Base-by-base conservation (phyloP, 1,140 invertebrate genomes). In the Drosophila fuyamai region DNA sequence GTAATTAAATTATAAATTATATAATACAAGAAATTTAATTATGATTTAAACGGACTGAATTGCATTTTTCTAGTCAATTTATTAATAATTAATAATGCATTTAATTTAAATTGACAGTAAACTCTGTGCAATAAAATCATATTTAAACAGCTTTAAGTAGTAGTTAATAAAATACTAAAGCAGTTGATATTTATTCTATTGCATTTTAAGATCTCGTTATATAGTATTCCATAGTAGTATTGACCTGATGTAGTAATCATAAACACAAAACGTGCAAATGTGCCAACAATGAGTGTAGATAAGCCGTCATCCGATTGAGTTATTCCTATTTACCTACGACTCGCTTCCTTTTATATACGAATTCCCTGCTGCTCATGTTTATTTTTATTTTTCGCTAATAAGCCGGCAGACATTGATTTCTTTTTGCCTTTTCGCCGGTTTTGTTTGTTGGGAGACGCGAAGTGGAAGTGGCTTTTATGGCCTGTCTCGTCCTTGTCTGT, bases 361-460 rank as follows among this genome's bases (percentile, higher is more conserved):
- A 4, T 32, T n/a, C 5, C 1, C 14, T 35, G 41, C 66, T 35
- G 36, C 36, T 79, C 32, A 27, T 57, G 43, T 57, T 41, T 48
- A 13, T 47, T 57, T 27, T 29, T 29, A 41, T 66, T 70, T 55
- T 47, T 36, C 56, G 73, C 62, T 81, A 85, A 84, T 85, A 84
- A 84, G 81, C 81, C 47, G 38, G 5, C 62, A 85, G 78, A 68
- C 81, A 85, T 86, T 81, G 82, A 85, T 85, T 85, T 81, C 76
- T 54, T 46, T 55, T 72, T 63, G 68, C 51, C 68, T 53, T 44
- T 2, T 23, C 23, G 38, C 41, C 44, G 35, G 43, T 35, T 51
- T 23, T 40, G 32, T 38, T 51, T 59, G 57, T 29, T 16, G 40
- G 35, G 16, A 40, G 18, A 23, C 16, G 40, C 51, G 47, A 43